phyloP scores from a whole-genome alignment of 2,888 invertebrate genomes.

The Ectemnius cavifrons region DNA sequence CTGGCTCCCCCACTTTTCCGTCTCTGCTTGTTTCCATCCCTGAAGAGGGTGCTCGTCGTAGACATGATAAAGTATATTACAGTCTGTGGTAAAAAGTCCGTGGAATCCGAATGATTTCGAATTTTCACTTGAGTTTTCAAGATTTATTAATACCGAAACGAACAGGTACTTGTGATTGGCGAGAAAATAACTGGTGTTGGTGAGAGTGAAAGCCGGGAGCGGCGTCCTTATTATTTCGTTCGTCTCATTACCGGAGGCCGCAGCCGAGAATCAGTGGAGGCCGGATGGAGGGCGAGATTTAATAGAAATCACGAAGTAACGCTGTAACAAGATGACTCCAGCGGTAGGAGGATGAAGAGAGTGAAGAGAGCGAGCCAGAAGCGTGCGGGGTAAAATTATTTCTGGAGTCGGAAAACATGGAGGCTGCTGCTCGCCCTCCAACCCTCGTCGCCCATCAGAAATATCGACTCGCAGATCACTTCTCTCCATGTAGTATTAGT shows the following conservation, averaged over 20 bases:
- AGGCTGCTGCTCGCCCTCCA: constrained; percentile 2
- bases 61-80: no score
- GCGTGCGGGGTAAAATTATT: constrained; percentile 43
- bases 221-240: constrained; percentile 41
- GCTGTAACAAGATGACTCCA: constrained; percentile 15
- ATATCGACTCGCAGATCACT: constrained; percentile 38
- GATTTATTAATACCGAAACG: no score
- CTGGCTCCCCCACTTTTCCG: neutral
- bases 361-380: neutral
- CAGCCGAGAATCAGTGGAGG: constrained; percentile 29
- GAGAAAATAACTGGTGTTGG: no score
- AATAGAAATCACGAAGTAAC: constrained; percentile 38
- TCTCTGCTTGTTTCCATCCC: neutral
- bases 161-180: no score
- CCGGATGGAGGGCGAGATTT: constrained; percentile 38
- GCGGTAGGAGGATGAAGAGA: constrained; percentile 3
- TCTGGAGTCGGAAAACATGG: constrained; percentile 50
- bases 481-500: no score
- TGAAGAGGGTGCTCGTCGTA: neutral
- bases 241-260: constrained; percentile 48
- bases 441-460: constrained; percentile 34
- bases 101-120: no score
- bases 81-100: neutral
- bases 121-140: no score
- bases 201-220: neutral